Conservation (phyloP, 2,797 vertebrate genomes). For the Nannoperca obscura region DNA sequence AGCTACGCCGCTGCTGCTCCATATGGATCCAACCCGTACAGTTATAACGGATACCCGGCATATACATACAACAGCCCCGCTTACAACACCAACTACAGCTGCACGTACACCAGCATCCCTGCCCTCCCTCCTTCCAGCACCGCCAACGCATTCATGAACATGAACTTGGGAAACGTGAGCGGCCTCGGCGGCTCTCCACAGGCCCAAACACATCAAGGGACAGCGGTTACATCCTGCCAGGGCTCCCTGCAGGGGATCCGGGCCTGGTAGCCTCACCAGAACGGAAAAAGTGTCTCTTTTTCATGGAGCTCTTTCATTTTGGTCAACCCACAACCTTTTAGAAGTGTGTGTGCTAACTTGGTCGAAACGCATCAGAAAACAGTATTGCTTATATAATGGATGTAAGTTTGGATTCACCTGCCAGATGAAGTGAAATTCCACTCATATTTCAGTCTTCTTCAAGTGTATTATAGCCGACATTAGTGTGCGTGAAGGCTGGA, state of each 20-base stretch:
- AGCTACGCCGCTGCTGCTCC: slow-evolving; percentile 82
- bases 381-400: slow-evolving; percentile 26
- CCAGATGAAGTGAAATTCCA: background rate
- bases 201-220: slow-evolving; percentile 83
- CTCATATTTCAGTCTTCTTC: background rate
- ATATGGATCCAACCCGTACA: slow-evolving; percentile 86
- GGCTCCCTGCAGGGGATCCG: slow-evolving; percentile 93
- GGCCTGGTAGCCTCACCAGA: slow-evolving; percentile 87
- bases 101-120: slow-evolving; percentile 88
- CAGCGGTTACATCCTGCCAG: slow-evolving; percentile 89
- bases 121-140: slow-evolving; percentile 82
- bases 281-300: background rate
- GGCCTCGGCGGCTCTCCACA: slow-evolving; percentile 86
- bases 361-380: slow-evolving; percentile 33
- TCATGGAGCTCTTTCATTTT: slow-evolving; percentile 32
- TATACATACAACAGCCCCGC: slow-evolving; percentile 88
- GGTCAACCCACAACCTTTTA: slow-evolving; percentile 13
- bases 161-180: slow-evolving; percentile 86
- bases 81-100: slow-evolving; percentile 90
- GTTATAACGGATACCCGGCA: slow-evolving; percentile 85
- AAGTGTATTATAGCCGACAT: background rate
- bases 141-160: slow-evolving; percentile 88
- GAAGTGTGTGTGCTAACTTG: slow-evolving; percentile 24
- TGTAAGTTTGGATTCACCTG: slow-evolving; percentile 38
- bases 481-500: background rate